A percentile compares a stretch with the other conserved stretches of the same genome.
Evolutionary conservation across 2,113 vertebrate species (phyloP).

Genomic region (Penelope pileata): DNA sequence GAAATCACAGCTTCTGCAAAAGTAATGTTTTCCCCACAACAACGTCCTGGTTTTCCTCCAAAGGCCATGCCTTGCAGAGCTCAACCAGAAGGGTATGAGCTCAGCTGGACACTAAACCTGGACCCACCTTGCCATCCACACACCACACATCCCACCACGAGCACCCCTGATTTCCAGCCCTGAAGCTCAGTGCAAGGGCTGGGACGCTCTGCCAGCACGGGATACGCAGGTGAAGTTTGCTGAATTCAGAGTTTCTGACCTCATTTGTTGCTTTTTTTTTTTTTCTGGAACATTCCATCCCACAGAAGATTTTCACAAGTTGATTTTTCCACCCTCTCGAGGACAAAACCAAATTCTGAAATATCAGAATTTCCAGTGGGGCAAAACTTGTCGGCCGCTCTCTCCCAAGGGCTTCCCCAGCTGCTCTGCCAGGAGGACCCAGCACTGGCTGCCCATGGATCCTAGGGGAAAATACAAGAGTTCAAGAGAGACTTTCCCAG

Average conservation of each 20-base stretch:
- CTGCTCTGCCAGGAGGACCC: too few relatives aligned
- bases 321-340: not conserved
- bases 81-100: not conserved
- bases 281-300: not conserved
- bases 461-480: not conserved
- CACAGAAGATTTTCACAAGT: not conserved
- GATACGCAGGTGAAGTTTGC: not conserved
- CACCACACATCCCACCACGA: not conserved
- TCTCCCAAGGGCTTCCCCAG: not conserved
- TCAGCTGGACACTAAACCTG: not conserved
- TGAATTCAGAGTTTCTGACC: not conserved
- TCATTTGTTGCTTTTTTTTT: not conserved
- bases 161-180: not conserved
- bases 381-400: not conserved
- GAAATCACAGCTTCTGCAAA: not conserved
- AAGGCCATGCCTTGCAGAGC: not conserved
- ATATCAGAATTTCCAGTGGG: not conserved
- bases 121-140: fast-evolving
- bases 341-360: not conserved
- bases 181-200: not conserved
- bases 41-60: not conserved
- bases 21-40: not conserved
- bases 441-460: not conserved
- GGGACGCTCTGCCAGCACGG: not conserved
- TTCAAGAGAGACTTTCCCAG: not conserved